These are phyloP conservation scores for Eulacestoma nigropectus DNA, from an alignment of 2,113 vertebrate species.

Conservation along the genomic window DNA sequence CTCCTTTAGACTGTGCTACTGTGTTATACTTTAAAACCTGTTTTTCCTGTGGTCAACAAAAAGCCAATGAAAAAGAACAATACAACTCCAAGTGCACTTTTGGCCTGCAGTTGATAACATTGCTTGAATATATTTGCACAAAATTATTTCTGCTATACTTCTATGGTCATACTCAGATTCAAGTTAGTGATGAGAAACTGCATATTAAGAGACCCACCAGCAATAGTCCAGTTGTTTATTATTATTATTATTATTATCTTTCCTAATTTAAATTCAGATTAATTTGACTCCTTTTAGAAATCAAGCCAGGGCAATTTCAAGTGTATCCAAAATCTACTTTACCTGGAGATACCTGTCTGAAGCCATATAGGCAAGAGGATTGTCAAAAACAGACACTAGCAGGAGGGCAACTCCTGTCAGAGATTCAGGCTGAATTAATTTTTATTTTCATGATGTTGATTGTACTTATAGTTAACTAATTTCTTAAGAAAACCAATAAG, in stretches of 20 bases:
- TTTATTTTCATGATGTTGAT: neutral
- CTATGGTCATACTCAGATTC: neutral
- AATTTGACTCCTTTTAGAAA: neutral
- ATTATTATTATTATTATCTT: neutral
- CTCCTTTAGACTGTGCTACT: neutral
- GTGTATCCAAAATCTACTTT: neutral
- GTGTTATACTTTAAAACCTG: slow-evolving; percentile 47
- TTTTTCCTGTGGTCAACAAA: slow-evolving; percentile 61
- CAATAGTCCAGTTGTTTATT: neutral
- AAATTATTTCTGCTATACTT: neutral
- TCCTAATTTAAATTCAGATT: neutral
- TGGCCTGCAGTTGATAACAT: neutral
- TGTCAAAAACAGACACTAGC: neutral
- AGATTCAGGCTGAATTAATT: neutral
- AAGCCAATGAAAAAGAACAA: slow-evolving; percentile 58
- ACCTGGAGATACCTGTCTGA: neutral
- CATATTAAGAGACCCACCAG: neutral
- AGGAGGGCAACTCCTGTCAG: neutral
- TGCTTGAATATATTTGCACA: slow-evolving; percentile 9
- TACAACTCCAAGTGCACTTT: slow-evolving; percentile 26
- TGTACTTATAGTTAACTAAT: neutral
- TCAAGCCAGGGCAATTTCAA: neutral
- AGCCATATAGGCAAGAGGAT: neutral
- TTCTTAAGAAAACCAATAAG: neutral
- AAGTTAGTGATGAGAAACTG: neutral